phyloP scores from a whole-genome alignment of 2,113 vertebrate species.

The Vireo altiloquus region DNA sequence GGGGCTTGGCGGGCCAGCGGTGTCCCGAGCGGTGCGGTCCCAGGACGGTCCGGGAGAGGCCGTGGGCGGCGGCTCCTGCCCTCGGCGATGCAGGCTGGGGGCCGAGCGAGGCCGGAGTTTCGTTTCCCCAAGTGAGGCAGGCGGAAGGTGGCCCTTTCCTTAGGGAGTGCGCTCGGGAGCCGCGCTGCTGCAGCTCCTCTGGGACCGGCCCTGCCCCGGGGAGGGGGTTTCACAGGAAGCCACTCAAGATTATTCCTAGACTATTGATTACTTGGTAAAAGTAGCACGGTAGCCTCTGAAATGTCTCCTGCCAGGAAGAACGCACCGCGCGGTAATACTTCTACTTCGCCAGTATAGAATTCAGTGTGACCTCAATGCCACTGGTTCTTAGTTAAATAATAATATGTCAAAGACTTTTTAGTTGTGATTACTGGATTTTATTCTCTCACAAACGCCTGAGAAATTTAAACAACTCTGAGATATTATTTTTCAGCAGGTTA shows the following conservation, averaged over 20 bases:
- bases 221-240: neutral
- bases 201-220: neutral
- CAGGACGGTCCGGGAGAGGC: neutral
- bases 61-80: neutral
- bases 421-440: neutral
- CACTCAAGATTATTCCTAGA: rapidly evolving
- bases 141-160: too few species aligned
- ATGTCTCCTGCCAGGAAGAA: neutral
- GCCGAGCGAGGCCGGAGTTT: neutral
- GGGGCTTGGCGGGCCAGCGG: neutral
- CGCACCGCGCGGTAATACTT: rapidly evolving
- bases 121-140: neutral
- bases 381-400: neutral
- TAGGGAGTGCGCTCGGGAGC: rapidly evolving
- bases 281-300: rapidly evolving
- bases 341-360: neutral
- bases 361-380: rapidly evolving
- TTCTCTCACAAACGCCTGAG: neutral
- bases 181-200: neutral
- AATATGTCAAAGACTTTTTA: neutral
- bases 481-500: neutral
- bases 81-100: neutral
- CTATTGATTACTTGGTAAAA: neutral
- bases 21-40: neutral
- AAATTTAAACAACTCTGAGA: neutral